A percentile compares a stretch with the other conserved stretches of the same genome.
phyloP scores from a whole-genome alignment of 2,113 vertebrate species.

The Brachirus orientalis region DNA sequence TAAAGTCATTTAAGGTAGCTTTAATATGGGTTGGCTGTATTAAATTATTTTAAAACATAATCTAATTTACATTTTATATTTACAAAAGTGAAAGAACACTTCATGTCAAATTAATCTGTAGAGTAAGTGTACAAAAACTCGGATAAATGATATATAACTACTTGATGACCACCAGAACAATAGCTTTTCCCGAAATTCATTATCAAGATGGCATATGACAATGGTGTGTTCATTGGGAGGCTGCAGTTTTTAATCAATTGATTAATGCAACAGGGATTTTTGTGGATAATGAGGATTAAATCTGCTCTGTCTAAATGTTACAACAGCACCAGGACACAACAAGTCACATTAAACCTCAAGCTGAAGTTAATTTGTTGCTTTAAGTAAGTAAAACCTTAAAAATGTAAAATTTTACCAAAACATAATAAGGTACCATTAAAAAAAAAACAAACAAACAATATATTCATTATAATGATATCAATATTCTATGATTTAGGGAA shows the following conservation, averaged over 20 bases:
- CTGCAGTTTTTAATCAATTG: conserved; percentile 38
- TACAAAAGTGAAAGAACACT: background rate
- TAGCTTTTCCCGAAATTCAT: conserved; percentile 50
- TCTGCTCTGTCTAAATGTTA: conserved; percentile 3
- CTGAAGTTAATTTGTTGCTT: background rate
- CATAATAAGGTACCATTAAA: background rate
- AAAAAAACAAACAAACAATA: too few relatives aligned
- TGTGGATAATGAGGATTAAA: conserved; percentile 20
- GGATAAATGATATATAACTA: conserved; percentile 38
- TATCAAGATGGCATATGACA: conserved; percentile 47
- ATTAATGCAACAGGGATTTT: conserved; percentile 14
- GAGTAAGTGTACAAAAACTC: conserved; percentile 17
- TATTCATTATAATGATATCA: conserved; percentile 3
- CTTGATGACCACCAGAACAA: conserved; percentile 47
- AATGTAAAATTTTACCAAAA: too few relatives aligned
- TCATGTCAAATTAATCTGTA: conserved; percentile 20
- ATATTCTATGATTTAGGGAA: background rate
- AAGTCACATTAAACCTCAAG: background rate
- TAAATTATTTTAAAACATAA: background rate
- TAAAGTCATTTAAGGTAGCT: background rate
- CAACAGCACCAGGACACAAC: background rate
- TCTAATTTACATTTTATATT: background rate
- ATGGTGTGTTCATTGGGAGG: conserved; percentile 32
- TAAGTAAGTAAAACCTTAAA: background rate
- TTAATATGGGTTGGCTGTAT: background rate